phyloP scores from a whole-genome alignment of 2,113 vertebrate species.

The Halcyon malimbica region DNA sequence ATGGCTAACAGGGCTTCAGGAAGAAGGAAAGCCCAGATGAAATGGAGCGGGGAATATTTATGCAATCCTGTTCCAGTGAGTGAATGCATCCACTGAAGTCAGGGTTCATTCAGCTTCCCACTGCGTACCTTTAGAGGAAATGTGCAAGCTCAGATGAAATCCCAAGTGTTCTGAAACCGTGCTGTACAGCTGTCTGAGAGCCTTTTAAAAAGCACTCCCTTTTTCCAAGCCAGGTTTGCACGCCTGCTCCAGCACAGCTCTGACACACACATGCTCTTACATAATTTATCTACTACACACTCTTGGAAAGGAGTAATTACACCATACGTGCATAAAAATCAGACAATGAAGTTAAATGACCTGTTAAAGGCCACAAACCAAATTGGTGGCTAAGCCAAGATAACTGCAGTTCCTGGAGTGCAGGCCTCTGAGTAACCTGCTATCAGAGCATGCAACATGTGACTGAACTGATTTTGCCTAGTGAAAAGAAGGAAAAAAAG shows the following conservation, averaged over 20 bases:
- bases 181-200: neutral
- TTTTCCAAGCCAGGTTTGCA: neutral
- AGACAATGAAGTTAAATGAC: conserved; percentile 29
- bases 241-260: neutral
- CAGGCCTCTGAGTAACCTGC: neutral
- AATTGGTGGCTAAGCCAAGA: conserved; percentile 14
- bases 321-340: conserved; percentile 1
- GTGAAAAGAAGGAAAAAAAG: neutral
- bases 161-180: neutral
- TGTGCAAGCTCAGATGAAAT: neutral
- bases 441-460: neutral
- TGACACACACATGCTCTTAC: neutral
- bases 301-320: conserved; percentile 8
- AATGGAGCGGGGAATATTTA: neutral
- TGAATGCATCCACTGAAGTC: neutral
- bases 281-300: conserved; percentile 27
- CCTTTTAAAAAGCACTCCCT: neutral
- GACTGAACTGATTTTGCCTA: neutral
- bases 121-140: neutral
- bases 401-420: conserved; percentile 1
- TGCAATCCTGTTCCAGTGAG: neutral
- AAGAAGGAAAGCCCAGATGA: neutral
- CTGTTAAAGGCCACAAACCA: conserved; percentile 40
- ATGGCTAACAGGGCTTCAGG: neutral
- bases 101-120: neutral